Evolutionary conservation across 2,113 vertebrate genomes (phyloP), one percentile per base, ranked within the genome.

Genomic region (Rhombomys opimus): DNA sequence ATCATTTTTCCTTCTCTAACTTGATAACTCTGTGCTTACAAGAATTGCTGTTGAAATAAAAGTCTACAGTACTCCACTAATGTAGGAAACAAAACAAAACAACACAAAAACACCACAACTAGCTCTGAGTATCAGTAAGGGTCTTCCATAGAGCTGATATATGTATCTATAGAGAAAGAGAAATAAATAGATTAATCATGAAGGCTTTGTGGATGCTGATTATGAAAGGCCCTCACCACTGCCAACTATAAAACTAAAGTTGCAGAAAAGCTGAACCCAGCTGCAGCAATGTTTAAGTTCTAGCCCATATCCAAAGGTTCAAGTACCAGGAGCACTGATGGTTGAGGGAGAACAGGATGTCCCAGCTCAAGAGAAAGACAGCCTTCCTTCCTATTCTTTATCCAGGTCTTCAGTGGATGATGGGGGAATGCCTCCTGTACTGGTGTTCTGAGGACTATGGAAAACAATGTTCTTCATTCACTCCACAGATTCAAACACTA

Each of bases 1-100:
- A 97, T 97, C 52, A 25, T 70, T 97, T 96, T 94, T 65, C 67
- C 46, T 94, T 96, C 38, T 95, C 80, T 76, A 73, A 63, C 57
- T 59, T 84, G 91, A 76, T 77, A 87, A 85, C 38, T 65, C 30
- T 80, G 78, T 46, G 27, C 22, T 91, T 75, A 87, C 38, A 93
- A 92, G n/a, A 94, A 96, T 72, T 41, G 59, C 70, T 90, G 22
- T 91, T 89, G 90, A 93, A 87, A 70, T 96, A 80, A 3, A 70
- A 68, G 72, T 94, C 32, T 27, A 46, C 3, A 27, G 22, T 77
- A 88, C 65, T 91, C 50, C 27, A 96, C 95, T 52, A 73, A 67
- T 20, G 38, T 68, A 35, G n/a, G 52, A 67, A 95, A 86, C 59
- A 46, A 77, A 96, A 95, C 35, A n/a, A 61, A 72, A 80, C 46